Evolutionary conservation across 2,113 vertebrate genomes (phyloP).

Genomic region (Dicaeum eximium): DNA sequence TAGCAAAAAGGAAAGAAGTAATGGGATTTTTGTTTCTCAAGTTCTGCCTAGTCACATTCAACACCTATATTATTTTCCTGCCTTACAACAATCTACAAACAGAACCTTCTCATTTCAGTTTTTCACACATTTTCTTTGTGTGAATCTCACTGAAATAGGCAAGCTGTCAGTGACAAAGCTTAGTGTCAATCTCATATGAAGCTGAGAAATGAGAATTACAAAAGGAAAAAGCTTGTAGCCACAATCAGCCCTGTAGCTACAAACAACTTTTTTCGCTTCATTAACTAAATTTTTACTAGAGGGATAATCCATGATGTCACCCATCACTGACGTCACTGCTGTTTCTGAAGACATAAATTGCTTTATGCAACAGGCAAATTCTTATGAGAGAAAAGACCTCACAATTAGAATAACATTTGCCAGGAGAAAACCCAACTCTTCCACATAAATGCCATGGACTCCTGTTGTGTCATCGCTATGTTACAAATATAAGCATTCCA

Average conservation of each 20-base stretch:
- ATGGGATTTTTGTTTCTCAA: conserved; percentile 2
- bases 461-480: not conserved
- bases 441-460: not conserved
- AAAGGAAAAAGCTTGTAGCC: not conserved
- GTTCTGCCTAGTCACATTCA: conserved; percentile 32
- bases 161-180: conserved; percentile 42
- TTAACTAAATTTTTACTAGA: not conserved
- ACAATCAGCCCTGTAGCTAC: not conserved
- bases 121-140: conserved; percentile 14
- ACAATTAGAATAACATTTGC: not conserved
- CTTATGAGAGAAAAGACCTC: rapidly evolving
- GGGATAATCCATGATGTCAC: not conserved
- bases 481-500: not conserved
- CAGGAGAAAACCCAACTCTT: not conserved
- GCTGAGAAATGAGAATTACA: conserved; percentile 9
- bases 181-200: not conserved
- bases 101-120: conserved; percentile 36
- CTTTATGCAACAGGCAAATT: not conserved
- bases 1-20: conserved; percentile 1
- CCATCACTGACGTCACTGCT: not conserved
- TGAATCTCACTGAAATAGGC: conserved; percentile 36
- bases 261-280: not conserved
- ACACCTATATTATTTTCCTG: conserved; percentile 34
- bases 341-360: not conserved
- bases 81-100: conserved; percentile 5